These are phyloP conservation scores for Falco berigora DNA, from an alignment of 2,797 vertebrate species.

Conservation along the genomic window DNA sequence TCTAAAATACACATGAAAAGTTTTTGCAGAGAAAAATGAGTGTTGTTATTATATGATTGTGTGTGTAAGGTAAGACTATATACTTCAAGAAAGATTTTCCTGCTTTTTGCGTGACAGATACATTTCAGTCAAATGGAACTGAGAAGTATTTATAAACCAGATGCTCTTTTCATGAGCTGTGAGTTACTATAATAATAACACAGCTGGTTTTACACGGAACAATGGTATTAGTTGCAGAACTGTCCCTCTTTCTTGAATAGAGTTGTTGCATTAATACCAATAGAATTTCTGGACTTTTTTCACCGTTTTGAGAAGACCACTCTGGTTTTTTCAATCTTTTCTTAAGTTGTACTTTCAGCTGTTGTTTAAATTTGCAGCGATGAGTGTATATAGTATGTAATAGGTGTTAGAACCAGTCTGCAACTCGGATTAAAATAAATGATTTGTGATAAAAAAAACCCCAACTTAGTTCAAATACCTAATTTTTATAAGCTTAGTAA, in stretches of 20 bases:
- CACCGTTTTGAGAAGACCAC: constrained; percentile 16
- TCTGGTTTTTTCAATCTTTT: constrained; percentile 41
- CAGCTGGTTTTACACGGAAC: not conserved
- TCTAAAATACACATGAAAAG: constrained; percentile 50
- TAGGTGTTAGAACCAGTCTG: constrained; percentile 39
- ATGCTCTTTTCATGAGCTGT: constrained; percentile 63
- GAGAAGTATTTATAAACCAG: constrained; percentile 61
- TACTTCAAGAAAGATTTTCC: constrained; percentile 19
- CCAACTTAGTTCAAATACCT: constrained; percentile 5
- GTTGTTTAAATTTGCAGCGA: constrained; percentile 49
- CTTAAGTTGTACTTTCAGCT: constrained; percentile 20
- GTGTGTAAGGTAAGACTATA: not conserved
- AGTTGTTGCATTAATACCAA: constrained; percentile 7
- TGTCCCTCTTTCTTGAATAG: not conserved
- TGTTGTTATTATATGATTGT: not conserved
- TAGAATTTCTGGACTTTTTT: constrained; percentile 22
- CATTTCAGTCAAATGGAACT: constrained; percentile 51
- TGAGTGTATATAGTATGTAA: not conserved
- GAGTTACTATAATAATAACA: constrained; percentile 62
- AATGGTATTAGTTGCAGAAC: constrained; percentile 9
- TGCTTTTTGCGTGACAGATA: constrained; percentile 6
- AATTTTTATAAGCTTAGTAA: not conserved
- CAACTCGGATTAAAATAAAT: constrained; percentile 40
- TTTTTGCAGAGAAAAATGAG: not conserved
- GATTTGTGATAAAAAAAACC: not conserved